Percentiles rank a stretch among this genome's conserved stretches.
Conservation (phyloP, 2,797 vertebrate genomes). For the Channallabes apus region DNA sequence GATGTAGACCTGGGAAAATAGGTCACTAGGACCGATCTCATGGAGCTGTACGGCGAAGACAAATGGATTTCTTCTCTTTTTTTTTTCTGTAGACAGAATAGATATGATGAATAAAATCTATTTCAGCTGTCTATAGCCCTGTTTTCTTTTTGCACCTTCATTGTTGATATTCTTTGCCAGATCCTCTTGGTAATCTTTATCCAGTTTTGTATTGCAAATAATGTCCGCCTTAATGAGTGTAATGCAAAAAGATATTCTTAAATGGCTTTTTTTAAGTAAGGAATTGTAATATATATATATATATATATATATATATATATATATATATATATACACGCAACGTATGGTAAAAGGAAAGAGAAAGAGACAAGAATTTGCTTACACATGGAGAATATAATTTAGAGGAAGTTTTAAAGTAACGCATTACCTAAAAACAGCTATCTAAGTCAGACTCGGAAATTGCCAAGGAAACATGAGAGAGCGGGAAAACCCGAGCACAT, state of each 20-base stretch:
- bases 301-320: no score
- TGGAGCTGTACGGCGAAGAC: constrained; percentile 56
- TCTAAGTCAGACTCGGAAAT: neutral
- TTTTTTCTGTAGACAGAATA: constrained; percentile 54
- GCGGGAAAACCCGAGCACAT: neutral
- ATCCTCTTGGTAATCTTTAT: constrained; percentile 28
- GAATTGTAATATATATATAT: no score
- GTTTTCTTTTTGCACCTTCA: constrained; percentile 17
- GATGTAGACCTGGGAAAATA: constrained; percentile 60
- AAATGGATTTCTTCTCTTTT: constrained; percentile 69
- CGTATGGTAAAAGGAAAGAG: neutral
- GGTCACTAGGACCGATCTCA: constrained; percentile 68
- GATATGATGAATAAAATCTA: constrained; percentile 70
- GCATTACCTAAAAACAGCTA: neutral
- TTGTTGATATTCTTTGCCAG: neutral
- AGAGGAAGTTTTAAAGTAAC: neutral
- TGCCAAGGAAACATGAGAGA: neutral
- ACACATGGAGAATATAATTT: neutral
- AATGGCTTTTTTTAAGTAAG: neutral
- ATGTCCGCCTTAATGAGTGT: neutral
- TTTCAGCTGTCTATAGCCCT: constrained; percentile 46
- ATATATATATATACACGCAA: no score
- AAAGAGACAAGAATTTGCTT: neutral
- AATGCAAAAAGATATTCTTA: neutral
- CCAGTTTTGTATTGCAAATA: neutral